Evolutionary conservation across 2,888 invertebrate genomes (phyloP).

Genomic region (Drosophila macrospina): DNA sequence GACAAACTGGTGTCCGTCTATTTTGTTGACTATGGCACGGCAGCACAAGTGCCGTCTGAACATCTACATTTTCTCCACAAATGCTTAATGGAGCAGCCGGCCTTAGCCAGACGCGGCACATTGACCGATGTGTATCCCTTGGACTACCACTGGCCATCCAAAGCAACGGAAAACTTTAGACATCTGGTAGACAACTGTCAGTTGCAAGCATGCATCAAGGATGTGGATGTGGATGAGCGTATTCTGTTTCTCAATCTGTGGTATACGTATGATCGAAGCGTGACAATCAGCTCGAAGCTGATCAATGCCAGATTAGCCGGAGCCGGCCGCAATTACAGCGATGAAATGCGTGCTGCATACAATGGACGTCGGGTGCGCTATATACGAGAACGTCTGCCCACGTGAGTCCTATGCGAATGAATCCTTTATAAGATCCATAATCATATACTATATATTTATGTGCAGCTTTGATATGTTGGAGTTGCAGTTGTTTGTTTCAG

Average conservation of each 20-base stretch:
- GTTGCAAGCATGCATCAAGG: constrained; percentile 1
- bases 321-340: neutral
- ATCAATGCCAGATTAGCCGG: neutral
- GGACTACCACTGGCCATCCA: neutral
- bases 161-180: neutral
- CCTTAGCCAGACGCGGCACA: neutral
- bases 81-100: neutral
- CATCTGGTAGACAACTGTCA: neutral
- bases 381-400: neutral
- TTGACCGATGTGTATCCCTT: constrained; percentile 5
- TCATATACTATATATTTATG: neutral
- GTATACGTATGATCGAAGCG: neutral
- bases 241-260: constrained; percentile 3
- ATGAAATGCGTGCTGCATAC: neutral
- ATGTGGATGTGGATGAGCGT: constrained; percentile 1
- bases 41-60: neutral
- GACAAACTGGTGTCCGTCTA: neutral
- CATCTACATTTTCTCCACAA: neutral
- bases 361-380: neutral
- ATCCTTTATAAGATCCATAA: neutral
- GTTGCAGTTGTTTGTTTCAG: neutral
- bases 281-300: neutral
- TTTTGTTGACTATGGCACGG: neutral
- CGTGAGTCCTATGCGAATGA: neutral
- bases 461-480: constrained; percentile 9